Base-by-base conservation (phyloP, 2,113 vertebrate genomes). In the Phaetusa simplex region DNA sequence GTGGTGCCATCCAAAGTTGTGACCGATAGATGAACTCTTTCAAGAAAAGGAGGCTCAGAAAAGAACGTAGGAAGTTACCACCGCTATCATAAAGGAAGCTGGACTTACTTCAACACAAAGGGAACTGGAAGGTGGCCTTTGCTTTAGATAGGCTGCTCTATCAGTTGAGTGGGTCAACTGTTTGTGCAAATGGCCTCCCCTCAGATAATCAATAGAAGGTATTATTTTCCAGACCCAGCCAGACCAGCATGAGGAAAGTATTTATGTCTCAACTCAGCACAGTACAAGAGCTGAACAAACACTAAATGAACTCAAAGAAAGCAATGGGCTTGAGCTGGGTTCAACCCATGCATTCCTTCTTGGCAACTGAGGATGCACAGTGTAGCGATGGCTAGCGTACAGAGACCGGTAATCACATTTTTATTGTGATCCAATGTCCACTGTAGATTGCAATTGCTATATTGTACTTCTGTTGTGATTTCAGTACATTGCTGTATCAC, bases 341-440 rank as follows among this genome's bases (percentile, higher is more conserved):
- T 79, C 12, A 73, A 58, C 32, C 8, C 18, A 47, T 0, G 0
- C 0, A 0, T 5, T 73, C 32, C 47, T 18, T 32, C 16, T 32
- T 8, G 8, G 11, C n/a, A 82, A n/a, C 8, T 23, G 1, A n/a
- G 19, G 47, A 38, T 3, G 5, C 16, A 30, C 1, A 0, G 9
- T 20, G 21, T 30, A 82, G 17, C 2, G 6, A 12, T 23, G 27
- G 71, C 23, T 49, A 58, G 61, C 21, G 55, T 13, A 65, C 2
- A 47, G 5, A 38, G 22, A 74, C 27, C 1, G 1, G n/a, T 40
- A 66, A 56, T 56, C 42, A 49, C 42, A 56, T 34, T 85, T 55
- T n/a, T 65, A 14, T 22, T 24, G 40, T 34, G 14, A 66, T 12
- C 16, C 34, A 66, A 40, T 34, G 76, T 9, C n/a, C 42, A 27